These are phyloP conservation scores for Patella vulgata DNA, from an alignment of 1,140 invertebrate genomes.

Conservation along the genomic window DNA sequence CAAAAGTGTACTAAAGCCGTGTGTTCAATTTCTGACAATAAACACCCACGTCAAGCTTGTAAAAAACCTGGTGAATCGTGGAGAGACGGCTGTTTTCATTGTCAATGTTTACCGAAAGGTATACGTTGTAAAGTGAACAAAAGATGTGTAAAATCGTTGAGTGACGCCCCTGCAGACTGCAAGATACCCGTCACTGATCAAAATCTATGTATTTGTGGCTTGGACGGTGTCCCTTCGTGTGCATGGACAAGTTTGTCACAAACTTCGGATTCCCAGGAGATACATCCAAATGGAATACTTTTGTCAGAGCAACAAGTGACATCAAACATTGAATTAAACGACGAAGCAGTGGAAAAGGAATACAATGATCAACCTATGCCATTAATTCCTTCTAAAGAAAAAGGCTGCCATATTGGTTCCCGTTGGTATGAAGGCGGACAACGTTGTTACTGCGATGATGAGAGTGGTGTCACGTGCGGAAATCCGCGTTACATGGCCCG, in stretches of 20 bases:
- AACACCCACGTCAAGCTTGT: constrained; percentile 3
- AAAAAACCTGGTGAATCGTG: constrained; percentile 12
- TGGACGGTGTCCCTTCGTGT: constrained; percentile 27
- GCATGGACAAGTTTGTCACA: constrained; percentile 14
- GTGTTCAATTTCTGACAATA: constrained; percentile 7
- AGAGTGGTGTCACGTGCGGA: constrained; percentile 20
- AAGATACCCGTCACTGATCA: constrained; percentile 9
- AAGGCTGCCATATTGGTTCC: constrained; percentile 11
- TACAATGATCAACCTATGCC: background rate
- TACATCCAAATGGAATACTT: no score
- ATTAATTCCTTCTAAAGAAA: constrained; percentile 13
- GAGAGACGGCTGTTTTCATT: constrained; percentile 27
- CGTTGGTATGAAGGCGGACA: constrained; percentile 29
- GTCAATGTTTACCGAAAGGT: constrained; percentile 13
- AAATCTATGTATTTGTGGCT: constrained; percentile 24
- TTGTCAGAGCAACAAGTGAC: no score
- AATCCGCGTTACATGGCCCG: constrained; percentile 17
- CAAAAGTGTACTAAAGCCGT: constrained; percentile 5
- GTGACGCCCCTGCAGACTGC: no score
- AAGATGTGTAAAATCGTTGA: background rate
- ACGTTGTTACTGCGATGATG: constrained; percentile 18
- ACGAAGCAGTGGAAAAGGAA: background rate
- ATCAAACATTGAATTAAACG: no score
- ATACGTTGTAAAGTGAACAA: constrained; percentile 15
- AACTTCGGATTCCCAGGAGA: no score